Conservation (phyloP, 2,113 vertebrate species). For the Neodontobutis hainanensis region DNA sequence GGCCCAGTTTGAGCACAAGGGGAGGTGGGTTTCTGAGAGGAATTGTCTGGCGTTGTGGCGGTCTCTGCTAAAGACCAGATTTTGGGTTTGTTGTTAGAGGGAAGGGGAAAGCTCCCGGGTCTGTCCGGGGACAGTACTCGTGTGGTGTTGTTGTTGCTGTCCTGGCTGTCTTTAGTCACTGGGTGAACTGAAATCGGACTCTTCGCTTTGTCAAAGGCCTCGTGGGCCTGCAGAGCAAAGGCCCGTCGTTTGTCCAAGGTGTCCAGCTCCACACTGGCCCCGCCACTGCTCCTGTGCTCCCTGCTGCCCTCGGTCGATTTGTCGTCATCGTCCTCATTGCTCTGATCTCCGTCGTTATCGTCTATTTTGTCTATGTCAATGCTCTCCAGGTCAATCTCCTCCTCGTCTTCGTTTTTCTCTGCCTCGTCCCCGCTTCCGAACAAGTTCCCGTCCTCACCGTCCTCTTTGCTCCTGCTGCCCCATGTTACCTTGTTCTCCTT, state of each 20-base stretch:
- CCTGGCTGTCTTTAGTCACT: conserved; percentile 82
- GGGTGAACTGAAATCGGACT: conserved; percentile 78
- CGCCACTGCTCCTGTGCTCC: conserved; percentile 60
- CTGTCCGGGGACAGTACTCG: conserved; percentile 85
- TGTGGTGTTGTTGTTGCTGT: conserved; percentile 81
- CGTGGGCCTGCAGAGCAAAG: conserved; percentile 81
- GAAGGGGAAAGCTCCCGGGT: conserved; percentile 84
- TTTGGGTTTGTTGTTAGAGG: conserved; percentile 93
- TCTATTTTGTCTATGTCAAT: conserved; percentile 99
- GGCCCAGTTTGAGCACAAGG: conserved; percentile 80
- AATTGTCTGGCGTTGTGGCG: conserved; percentile 92
- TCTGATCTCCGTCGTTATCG: conserved; percentile 94
- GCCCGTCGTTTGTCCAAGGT: conserved; percentile 81
- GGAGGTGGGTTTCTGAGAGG: conserved; percentile 85
- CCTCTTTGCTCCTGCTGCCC: conserved; percentile 94
- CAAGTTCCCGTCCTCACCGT: conserved; percentile 86
- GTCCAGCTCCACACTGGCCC: conserved; percentile 72
- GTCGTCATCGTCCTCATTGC: conserved; percentile 95
- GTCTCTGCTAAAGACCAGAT: conserved; percentile 99
- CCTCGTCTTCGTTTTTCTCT: conserved; percentile 95
- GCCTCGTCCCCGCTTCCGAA: conserved; percentile 95
- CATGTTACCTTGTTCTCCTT: conserved; percentile 98
- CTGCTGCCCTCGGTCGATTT: conserved; percentile 82
- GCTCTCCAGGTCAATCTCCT: conserved; percentile 98
- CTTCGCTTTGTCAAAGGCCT: conserved; percentile 85